Evolutionary conservation across 2,113 vertebrate species (phyloP), one percentile per base, ranked within the genome.

Genomic region (Acrocephalus kingi): DNA sequence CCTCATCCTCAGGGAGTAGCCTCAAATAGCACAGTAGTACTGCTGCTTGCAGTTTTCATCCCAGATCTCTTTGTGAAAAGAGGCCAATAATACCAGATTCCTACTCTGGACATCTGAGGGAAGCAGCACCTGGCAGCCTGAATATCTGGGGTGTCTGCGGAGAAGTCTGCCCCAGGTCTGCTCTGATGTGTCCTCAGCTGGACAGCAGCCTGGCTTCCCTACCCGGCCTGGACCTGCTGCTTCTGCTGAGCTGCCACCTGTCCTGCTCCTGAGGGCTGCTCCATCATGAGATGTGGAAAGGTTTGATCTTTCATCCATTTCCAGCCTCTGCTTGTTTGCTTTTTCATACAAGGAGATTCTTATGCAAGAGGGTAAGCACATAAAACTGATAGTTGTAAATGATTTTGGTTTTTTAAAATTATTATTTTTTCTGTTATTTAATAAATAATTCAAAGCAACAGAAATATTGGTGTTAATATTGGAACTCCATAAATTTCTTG

Each of bases 101-200:
- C 35, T 80, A 9, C 27, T 31, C 45, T 68, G 59, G 24, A 15
- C 22, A 13, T 66, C 21, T 30, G 45, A 68, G 21, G 23, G 35
- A 30, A 48, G 28, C 24, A 51, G 39, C 0, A 5, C 4, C 33
- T 28, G 25, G 30, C 20, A 43, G 37, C 54, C 39, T 41, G 37
- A 55, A 10, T 81, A 51, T n/a, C 54, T 73, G 76, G 7, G 22
- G 5, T 51, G 51, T 13, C 46, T 4, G 2, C 0, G 0, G 51
- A 71, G 37, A 43, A 48, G 49, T 21, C 48, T 51, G 12, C 8
- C 1, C 0, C 18, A 25, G 39, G 10, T 61, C 15, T 67, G 10
- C 59, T 92, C 58, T 24, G 30, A 39, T 51, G 18, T 2, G 1
- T 62, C 18, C 51, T 74, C 27, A 31, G 33, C 64, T 54, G 89